These are phyloP conservation scores for Hirtodrosophila cameraria DNA, from an alignment of 2,888 invertebrate genomes.

Conservation along the genomic window DNA sequence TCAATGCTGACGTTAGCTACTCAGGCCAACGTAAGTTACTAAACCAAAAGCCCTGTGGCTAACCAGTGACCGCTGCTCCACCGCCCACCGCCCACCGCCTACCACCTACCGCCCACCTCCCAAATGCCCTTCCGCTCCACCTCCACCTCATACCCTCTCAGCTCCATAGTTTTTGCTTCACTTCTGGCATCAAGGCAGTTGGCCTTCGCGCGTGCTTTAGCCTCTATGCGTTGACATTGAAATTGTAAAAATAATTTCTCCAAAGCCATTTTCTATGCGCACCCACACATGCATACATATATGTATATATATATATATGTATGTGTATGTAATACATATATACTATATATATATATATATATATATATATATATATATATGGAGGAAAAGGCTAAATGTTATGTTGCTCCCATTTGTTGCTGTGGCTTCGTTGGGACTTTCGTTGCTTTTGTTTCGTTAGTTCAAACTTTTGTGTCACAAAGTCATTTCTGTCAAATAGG, in stretches of 20 bases:
- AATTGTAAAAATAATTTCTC: conserved; percentile 72
- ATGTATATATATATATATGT: neutral
- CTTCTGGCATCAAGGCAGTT: conserved; percentile 18
- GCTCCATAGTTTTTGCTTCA: no score
- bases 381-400: conserved; percentile 59
- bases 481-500: conserved; percentile 57
- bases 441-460: conserved; percentile 23
- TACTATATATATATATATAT: neutral
- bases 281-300: conserved; percentile 7
- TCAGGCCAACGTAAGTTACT: conserved; percentile 5
- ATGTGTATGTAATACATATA: neutral
- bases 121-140: neutral
- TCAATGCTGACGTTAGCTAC: conserved; percentile 30
- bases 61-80: conserved; percentile 19
- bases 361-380: conserved; percentile 23
- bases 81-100: neutral
- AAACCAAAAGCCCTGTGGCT: conserved; percentile 12
- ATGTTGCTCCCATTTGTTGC: conserved; percentile 32
- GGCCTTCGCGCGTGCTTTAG: conserved; percentile 56
- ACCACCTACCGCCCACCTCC: neutral
- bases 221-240: conserved; percentile 66
- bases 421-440: conserved; percentile 14
- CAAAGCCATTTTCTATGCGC: conserved; percentile 28
- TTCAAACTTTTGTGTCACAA: conserved; percentile 49
- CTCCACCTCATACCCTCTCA: neutral